These are phyloP conservation scores for Graphium colonna DNA, from an alignment of 2,888 invertebrate species.

Conservation along the genomic window DNA sequence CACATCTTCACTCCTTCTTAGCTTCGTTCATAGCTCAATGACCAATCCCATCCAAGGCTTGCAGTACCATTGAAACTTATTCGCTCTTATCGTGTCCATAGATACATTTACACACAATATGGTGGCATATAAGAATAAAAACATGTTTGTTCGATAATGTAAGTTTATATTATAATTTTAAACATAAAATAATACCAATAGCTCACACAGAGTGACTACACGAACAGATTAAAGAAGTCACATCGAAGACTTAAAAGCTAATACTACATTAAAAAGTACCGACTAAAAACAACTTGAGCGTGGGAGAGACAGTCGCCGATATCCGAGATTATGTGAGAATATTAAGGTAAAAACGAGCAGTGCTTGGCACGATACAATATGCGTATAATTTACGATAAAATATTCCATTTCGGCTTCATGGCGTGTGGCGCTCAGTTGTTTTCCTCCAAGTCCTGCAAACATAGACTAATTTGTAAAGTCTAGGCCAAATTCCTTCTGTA, in stretches of 20 bases:
- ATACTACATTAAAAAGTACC: constrained; percentile 15
- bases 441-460: constrained; percentile 56
- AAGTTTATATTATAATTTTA: constrained; percentile 8
- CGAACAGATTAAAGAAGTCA: background rate
- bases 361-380: constrained; percentile 9
- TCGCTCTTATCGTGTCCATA: too few species aligned
- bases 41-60: too few species aligned
- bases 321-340: background rate
- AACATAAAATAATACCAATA: constrained; percentile 10
- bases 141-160: background rate
- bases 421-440: constrained; percentile 41
- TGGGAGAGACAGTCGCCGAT: constrained; percentile 3
- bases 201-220: constrained; percentile 5
- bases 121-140: too few species aligned
- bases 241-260: constrained; percentile 5
- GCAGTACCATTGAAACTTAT: too few species aligned
- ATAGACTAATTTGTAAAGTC: constrained; percentile 21
- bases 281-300: constrained; percentile 3
- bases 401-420: constrained; percentile 11
- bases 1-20: too few species aligned
- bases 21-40: too few species aligned
- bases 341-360: background rate
- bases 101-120: too few species aligned
- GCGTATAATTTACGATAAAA: constrained; percentile 3
- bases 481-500: constrained; percentile 3